Evolutionary conservation across 2,113 vertebrate genomes (phyloP).

Genomic region (Epinephelus lanceolatus): DNA sequence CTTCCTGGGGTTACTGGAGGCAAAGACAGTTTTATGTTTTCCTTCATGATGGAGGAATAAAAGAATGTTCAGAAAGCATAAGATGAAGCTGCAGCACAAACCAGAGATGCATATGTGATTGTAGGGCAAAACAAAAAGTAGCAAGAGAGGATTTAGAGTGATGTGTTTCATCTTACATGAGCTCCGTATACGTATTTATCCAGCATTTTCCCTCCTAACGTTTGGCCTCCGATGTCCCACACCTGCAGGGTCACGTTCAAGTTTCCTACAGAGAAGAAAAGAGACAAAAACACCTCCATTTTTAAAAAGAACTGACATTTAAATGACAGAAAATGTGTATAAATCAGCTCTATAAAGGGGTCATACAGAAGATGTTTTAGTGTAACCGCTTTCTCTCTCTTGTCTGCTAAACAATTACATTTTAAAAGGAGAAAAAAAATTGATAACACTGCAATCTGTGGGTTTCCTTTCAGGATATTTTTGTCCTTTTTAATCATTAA

Average conservation of each 20-base stretch:
- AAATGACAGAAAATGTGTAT: constrained; percentile 1
- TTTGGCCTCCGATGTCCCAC: constrained; percentile 99
- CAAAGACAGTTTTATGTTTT: not conserved
- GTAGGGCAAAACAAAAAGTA: not conserved
- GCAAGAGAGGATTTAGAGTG: constrained; percentile 7
- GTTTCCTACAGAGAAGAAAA: constrained; percentile 88
- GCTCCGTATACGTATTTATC: constrained; percentile 99
- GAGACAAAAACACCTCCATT: constrained; percentile 17
- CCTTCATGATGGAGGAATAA: not conserved
- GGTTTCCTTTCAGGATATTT: constrained; percentile 40
- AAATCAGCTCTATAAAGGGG: not conserved
- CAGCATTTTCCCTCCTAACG: constrained; percentile 98
- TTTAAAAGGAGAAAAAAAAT: not conserved
- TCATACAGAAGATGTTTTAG: too few relatives aligned
- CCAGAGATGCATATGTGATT: constrained; percentile 1
- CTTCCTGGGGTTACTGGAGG: constrained; percentile 1
- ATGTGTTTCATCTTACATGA: constrained; percentile 81
- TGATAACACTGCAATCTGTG: constrained; percentile 16
- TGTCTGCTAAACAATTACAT: constrained; percentile 9
- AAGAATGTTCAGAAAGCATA: not conserved
- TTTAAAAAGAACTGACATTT: constrained; percentile 9
- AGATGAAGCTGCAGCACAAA: not conserved
- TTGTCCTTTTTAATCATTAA: constrained; percentile 45
- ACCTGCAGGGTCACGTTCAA: constrained; percentile 97
- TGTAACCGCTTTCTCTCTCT: not conserved